Evolutionary conservation across 2,797 vertebrate genomes (phyloP).

Genomic region (Eulemur rubriventer): DNA sequence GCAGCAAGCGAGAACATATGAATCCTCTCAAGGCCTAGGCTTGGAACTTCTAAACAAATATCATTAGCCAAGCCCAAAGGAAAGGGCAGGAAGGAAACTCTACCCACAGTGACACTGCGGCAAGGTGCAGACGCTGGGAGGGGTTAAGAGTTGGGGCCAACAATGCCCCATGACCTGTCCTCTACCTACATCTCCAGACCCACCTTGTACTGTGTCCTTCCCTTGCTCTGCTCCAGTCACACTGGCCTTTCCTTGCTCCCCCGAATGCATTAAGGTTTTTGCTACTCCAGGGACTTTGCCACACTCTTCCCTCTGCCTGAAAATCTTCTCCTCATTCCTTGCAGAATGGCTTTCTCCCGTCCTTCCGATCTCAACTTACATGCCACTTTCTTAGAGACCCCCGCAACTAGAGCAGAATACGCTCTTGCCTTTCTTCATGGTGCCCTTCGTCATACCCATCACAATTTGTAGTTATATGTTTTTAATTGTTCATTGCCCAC

Average conservation of each 20-base stretch:
- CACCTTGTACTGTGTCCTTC: accelerated
- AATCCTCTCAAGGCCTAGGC: background rate
- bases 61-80: background rate
- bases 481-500: background rate
- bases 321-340: background rate
- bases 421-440: no score
- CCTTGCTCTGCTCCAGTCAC: background rate
- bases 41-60: background rate
- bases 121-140: background rate
- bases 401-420: background rate
- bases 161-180: accelerated
- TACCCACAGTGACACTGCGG: background rate
- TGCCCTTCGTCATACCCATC: background rate
- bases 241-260: background rate
- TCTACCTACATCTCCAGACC: background rate
- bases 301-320: background rate
- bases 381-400: background rate
- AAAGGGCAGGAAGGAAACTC: background rate
- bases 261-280: background rate
- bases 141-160: background rate
- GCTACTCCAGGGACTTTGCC: background rate
- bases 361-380: background rate
- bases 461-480: no score
- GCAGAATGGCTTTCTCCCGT: background rate
- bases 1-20: background rate